Evolutionary conservation across 2,113 vertebrate genomes (phyloP).

Genomic region (Catharus fuscescens): DNA sequence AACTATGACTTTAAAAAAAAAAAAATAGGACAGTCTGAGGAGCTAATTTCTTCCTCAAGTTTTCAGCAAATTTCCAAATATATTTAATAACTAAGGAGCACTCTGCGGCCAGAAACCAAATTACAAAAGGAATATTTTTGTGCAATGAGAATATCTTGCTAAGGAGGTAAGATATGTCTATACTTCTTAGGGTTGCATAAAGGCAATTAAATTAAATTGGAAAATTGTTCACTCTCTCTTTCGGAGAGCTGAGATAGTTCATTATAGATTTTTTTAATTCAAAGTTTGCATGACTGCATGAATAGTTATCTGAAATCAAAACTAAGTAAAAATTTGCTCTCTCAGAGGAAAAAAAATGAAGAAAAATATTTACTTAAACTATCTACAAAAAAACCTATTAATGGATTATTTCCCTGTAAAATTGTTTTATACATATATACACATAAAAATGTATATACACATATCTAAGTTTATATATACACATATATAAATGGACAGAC

Average conservation of each 20-base stretch:
- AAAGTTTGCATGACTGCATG: conserved; percentile 60
- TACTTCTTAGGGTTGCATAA: conserved; percentile 63
- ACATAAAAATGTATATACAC: not conserved
- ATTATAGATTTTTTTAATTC: conserved; percentile 65
- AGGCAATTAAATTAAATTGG: conserved; percentile 73
- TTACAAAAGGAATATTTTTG: conserved; percentile 63
- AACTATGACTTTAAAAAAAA: not conserved
- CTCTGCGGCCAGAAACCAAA: conserved; percentile 74
- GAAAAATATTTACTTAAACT: conserved; percentile 21
- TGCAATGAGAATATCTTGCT: conserved; percentile 55
- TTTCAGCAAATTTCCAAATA: conserved; percentile 66
- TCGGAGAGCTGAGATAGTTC: conserved; percentile 41
- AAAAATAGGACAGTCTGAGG: conserved; percentile 13
- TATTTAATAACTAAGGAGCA: conserved; percentile 77
- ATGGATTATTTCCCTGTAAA: not conserved
- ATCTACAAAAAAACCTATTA: not conserved
- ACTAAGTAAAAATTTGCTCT: conserved; percentile 61
- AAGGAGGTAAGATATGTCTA: conserved; percentile 43
- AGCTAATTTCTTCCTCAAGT: conserved; percentile 74
- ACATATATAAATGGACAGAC: not conserved
- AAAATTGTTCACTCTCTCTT: conserved; percentile 56
- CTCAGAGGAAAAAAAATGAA: conserved; percentile 27
- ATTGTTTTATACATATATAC: not conserved
- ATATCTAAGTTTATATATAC: not conserved
- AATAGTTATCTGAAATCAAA: conserved; percentile 75